Base-by-base conservation (phyloP, 2,113 vertebrate genomes). In the Colistium nudipinnis region DNA sequence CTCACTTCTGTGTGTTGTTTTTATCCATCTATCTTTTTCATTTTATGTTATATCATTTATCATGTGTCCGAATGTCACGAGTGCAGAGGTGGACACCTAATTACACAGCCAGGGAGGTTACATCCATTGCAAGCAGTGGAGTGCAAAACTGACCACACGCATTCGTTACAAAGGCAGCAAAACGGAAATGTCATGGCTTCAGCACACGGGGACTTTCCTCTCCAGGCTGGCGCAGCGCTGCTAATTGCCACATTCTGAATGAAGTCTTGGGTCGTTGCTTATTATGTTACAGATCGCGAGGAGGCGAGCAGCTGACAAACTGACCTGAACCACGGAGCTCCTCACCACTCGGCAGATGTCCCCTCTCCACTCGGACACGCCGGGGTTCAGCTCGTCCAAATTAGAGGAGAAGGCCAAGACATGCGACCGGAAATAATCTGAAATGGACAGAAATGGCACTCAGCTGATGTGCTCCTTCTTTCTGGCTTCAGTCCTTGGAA, bases 341-440 rank as follows among this genome's bases (percentile, higher is more conserved):
- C 94, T 96, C 87, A 98, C 92, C 52, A 96, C 95, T 71, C 92
- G 88, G 33, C 94, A 86, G 69, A 96, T 90, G 76, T 98, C 96
- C 44, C 92, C 90, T 61, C 96, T 95, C 96, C 96, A 98, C 70
- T 98, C 96, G 0, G 94, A 92, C 80, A 97, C 94, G 70, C 95
- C 94, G 0, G 96, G 96, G 76, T 98, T 98, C 86, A 95, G 91
- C 51, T 96, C 94, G 12, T 98, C 96, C 84, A 98, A 86, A 81
- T 97, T 96, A 0, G 95, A 94, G 62, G 96, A 96, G 84, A 97
- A 98, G 0, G 93, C 93, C 66, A 97, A 85, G 43, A 94, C 81
- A 38, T 97, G 85, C 16, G 96, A 98, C 35, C 87, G 91, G 80
- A 96, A 98, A 87, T 95, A 93, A 88, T 98, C 96, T 98, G 92